Evolutionary conservation across 2,113 vertebrate species (phyloP), one percentile per base, ranked within the genome.

Genomic region (Camelus dromedarius): DNA sequence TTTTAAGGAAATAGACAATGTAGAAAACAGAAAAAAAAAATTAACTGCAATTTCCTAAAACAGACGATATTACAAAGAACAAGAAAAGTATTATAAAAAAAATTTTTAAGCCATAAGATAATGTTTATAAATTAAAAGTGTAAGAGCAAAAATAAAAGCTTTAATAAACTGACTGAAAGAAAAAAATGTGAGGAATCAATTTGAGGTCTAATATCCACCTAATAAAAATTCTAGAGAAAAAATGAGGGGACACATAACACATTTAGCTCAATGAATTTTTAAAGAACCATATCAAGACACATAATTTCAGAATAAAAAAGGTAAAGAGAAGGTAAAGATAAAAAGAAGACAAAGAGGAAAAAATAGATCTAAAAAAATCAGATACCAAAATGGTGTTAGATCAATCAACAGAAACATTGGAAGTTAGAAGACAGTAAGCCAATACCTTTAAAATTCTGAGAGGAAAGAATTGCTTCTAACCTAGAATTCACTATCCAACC

Each of bases 41-140:
- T 54, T 75, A 35, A 89, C 48, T 70, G 16, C 28, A 32, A 72
- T 72, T 76, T 93, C 50, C 75, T 66, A 38, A 87, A 91, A 95
- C 8, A 82, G 54, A 87, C 87, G 54, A 28, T 50, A 80, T 15
- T 80, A 8, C 10, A n/a, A 30, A 18, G 24, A 79, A 72, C 38
- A 38, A 73, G 38, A 80, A 86, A n/a, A 86, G 38, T 38, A 58
- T 22, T 83, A 70, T 12, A 3, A 19, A 79, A 79, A 66, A 89
- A 85, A 66, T 6, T 54, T 10, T 38, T 67, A 48, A 42, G 38
- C 18, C 10, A 60, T 81, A 69, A 20, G 80, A 86, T 42, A 5
- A 42, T 42, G 38, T 42, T 42, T 42, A 42, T 42, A 42, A 42
- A 84, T 85, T 85, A 64, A 96, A 95, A 85, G 38, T 70, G 11